Evolutionary conservation across 2,113 vertebrate species (phyloP), one percentile per base, ranked within the genome.

Genomic region (Mesocricetus auratus): DNA sequence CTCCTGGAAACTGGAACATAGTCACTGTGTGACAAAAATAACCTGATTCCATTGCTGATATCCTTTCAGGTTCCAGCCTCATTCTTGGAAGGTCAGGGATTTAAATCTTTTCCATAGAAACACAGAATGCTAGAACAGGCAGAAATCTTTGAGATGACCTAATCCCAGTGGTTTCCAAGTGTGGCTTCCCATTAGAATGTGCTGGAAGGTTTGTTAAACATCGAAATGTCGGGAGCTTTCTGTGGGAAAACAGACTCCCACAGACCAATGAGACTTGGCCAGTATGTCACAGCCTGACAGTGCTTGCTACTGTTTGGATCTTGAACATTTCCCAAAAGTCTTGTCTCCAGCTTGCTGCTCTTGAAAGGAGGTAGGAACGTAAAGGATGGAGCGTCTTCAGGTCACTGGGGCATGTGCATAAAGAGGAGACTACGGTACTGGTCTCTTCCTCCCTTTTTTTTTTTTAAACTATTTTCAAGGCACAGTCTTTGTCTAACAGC

Each of bases 31-130:
- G 22, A 75, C 19, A 3, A 53, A 89, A 36, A 81, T 50, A 42
- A 95, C 17, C 66, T 60, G 42, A 71, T 64, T 62, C 13, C 66
- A 47, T 22, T 56, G 39, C n/a, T 79, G 47, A 33, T 45, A 93
- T 69, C 92, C 81, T 89, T 79, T 62, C 53, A 58, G 26, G 33
- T 56, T 56, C 39, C 64, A 78, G 21, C 9, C n/a, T 64, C 64
- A 68, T n/a, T 88, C 53, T 75, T 60, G 66, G 50, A 74, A n/a
- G 24, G 4, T 22, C n/a, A 11, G 19, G 29, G 13, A 66, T 33
- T 31, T 24, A 92, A 91, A 62, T 36, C n/a, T 47, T 90, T 89
- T 83, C 74, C 29, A 4, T 17, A 64, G 50, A 95, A 89, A n/a
- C 29, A 87, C 31, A 85, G 93, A 94, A 73, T 36, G 4, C 50